Base-by-base conservation (phyloP, 2,113 vertebrate genomes). In the Megaptera novaeangliae region DNA sequence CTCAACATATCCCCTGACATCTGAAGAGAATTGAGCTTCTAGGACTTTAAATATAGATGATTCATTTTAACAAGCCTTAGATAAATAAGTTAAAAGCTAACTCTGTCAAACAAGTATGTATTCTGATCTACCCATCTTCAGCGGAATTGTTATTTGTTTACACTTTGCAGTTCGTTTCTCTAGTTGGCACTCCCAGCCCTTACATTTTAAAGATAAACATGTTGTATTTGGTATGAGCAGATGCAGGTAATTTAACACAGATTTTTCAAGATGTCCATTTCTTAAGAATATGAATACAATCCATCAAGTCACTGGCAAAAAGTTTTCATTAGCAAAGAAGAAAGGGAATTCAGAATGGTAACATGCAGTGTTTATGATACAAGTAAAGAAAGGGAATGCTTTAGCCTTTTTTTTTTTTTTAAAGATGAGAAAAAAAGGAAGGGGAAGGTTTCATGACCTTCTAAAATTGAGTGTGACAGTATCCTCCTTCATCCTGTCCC, bases 161-260 rank as follows among this genome's bases (percentile, higher is more conserved):
- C 1, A 66, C 6, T 74, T 81, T 64, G 49, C 18, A 21, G 84
- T 77, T 95, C 34, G 10, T 82, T 97, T 63, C 61, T 85, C 6
- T 68, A 75, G 85, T 4, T 46, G 14, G 5, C 23, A 90, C 72
- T 44, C n/a, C 69, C 78, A 93, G 21, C 13, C 39, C 8, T 44
- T 89, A 23, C 85, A 8, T 74, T 93, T 96, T 59, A 94, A 97
- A 95, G 97, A 75, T 21, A 97, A 97, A 86, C 27, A 36, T 82
- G 3, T 88, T 81, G 44, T 36, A 21, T 95, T 94, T 93, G 88
- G 31, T 92, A 20, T 57, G 86, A 39, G 13, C 11, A 84, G 55
- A 34, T 97, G 66, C 94, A 98, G 29, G 34, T 77, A 95, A 66
- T 97, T 93, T 97, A 92, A 82, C 46, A 89, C 63, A 27, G 29